A percentile compares a stretch with the other conserved stretches of the same genome.
phyloP scores from a whole-genome alignment of 2,113 vertebrate genomes.

The Gymnarchus niloticus region DNA sequence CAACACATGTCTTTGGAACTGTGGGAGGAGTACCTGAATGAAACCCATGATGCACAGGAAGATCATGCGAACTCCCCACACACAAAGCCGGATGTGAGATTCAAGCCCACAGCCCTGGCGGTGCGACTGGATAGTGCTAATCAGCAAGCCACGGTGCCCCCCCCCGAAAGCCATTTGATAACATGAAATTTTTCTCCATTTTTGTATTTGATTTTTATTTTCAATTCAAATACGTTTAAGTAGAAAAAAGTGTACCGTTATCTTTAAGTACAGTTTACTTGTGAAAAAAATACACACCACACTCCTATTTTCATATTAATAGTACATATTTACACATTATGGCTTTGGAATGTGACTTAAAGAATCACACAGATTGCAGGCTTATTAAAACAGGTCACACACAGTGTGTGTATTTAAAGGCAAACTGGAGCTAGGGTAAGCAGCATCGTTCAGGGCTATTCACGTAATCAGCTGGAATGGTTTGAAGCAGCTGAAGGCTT shows the following conservation, averaged over 20 bases:
- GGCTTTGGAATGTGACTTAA: neutral
- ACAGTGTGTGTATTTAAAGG: neutral
- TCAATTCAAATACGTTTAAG: neutral
- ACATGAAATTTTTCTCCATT: neutral
- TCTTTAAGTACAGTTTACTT: neutral
- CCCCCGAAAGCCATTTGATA: neutral
- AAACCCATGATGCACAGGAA: too few relatives aligned
- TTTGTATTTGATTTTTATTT: conserved; percentile 3
- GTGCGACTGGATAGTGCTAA: too few relatives aligned
- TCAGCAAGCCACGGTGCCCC: too few relatives aligned
- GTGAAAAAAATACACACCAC: neutral
- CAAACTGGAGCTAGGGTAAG: neutral
- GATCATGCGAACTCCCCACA: too few relatives aligned
- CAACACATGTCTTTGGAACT: too few relatives aligned
- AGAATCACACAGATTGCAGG: neutral
- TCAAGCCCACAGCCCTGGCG: too few relatives aligned
- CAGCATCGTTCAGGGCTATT: neutral
- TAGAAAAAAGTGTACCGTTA: neutral
- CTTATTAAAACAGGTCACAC: neutral
- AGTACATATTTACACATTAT: neutral
- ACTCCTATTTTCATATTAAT: neutral
- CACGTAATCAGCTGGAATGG: conserved; percentile 65
- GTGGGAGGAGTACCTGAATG: too few relatives aligned
- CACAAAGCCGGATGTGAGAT: too few relatives aligned
- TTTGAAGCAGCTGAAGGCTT: conserved; percentile 69